A percentile compares a stretch with the other conserved stretches of the same genome.
These are phyloP conservation scores for Melangyna quadrimaculata DNA, from an alignment of 2,888 invertebrate species.

Conservation along the genomic window DNA sequence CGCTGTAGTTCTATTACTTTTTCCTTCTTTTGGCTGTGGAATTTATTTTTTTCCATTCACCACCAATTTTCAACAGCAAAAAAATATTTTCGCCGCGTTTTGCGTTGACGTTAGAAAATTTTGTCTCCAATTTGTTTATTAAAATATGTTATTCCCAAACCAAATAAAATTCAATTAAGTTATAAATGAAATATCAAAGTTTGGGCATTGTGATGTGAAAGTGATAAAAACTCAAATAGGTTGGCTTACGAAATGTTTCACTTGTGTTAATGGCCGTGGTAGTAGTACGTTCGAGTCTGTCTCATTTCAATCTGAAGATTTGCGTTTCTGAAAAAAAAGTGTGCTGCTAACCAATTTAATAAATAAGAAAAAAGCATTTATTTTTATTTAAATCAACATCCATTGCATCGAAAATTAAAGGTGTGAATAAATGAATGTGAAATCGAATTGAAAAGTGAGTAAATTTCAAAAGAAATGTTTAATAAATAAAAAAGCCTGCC, in stretches of 20 bases:
- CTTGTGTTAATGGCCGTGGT: background rate
- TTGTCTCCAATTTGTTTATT: constrained; percentile 59
- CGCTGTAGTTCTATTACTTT: constrained; percentile 56
- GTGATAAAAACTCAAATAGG: background rate
- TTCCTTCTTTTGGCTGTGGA: constrained; percentile 21
- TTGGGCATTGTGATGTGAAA: background rate
- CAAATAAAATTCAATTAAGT: background rate
- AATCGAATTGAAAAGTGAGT: background rate
- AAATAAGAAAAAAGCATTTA: background rate
- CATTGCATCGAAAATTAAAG: background rate
- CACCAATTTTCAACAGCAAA: constrained; percentile 44
- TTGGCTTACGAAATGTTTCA: background rate
- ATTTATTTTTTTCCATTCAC: constrained; percentile 23
- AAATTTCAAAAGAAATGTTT: background rate
- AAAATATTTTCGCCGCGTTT: constrained; percentile 63
- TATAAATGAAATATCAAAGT: background rate
- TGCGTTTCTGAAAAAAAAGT: background rate
- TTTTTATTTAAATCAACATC: background rate
- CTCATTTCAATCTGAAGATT: background rate
- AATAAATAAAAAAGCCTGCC: constrained; percentile 1
- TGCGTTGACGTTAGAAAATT: constrained; percentile 40
- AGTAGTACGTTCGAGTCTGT: background rate
- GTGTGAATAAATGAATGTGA: background rate
- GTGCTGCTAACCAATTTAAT: background rate
- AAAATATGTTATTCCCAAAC: background rate